Base-by-base conservation (phyloP, 2,888 invertebrate genomes). In the Sceliomorpha sp. region DNA sequence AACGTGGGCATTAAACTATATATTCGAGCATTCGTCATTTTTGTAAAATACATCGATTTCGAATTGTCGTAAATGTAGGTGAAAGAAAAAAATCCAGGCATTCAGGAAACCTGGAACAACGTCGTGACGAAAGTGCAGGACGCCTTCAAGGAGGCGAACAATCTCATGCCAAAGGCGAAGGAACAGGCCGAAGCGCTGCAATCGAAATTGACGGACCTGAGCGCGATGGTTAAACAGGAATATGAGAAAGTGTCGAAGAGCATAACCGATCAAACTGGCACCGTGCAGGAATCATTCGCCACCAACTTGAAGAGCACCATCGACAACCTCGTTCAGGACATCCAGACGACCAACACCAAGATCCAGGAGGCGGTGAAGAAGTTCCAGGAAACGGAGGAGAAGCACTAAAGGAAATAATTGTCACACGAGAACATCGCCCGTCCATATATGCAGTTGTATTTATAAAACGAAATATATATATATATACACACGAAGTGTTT, bases 281-380 rank as follows among this genome's bases (percentile, higher is more conserved):
- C 76, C 44, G 74, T 87, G 1, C 84, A 84, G 42, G 86, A 86
- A 12, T 80, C 81, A 3, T 59, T 87, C 15, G 78, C 81, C 6
- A 80, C 79, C 9, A 79, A 86, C 36, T 81, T 86, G 3, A 87
- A 86, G 64, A 79, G 85, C 20, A 82, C 82, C 0, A 77, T 87
- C 24, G 83, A 87, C 29, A 75, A 86, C 17, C 82, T 83, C 1
- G 78, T 86, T 2, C 72, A 86, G 13, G 83, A 86, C 0, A 79
- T 83, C 0, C 77, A 83, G 14, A 85, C 78, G 29, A 68, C 87
- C 2, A 86, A 83, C 42, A 70, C 63, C 4, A 79, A 86, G 40
- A 75, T 88, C 15, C 82, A 86, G 50, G 76, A 80, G 32, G 78
- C 78, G 0, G 64, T 56, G 0, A 42, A 47, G 10, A 60, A 70